Base-by-base conservation (phyloP, 2,113 vertebrate species). In the Takifugu bimaculatus region DNA sequence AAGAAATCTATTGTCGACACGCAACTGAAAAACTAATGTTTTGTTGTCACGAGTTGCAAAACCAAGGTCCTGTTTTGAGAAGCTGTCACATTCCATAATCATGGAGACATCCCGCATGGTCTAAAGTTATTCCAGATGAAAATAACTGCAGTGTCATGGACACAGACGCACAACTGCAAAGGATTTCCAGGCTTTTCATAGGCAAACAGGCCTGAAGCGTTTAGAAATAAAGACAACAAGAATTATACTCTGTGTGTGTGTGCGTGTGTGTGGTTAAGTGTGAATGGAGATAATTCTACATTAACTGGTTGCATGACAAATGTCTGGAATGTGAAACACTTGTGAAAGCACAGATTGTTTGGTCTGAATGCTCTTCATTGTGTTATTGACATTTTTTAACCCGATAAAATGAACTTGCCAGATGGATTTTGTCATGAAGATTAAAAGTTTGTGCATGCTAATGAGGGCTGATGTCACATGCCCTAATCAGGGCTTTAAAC, bases 391-490 rank as follows among this genome's bases (percentile, higher is more conserved):
- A 4, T 45, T 6, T 45, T 45, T 3, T 4, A 29, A 26, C 4
- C 27, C 42, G 63, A 20, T 20, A 20, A 70, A 54, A 53, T 56
- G 42, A 72, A 52, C 3, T 27, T 53, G 28, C 35, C 68, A 2
- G 42, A n/a, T 63, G 75, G 62, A 75, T 65, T 83, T 68, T 70
- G 82, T 73, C 67, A 45, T 58, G 50, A 61, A 71, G 75, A 75
- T 79, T 75, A 85, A 80, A 82, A 60, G 63, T 72, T 81, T 66
- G 54, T 28, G 20, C 58, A 77, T 75, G 57, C 79, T 80, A 77
- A 74, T 74, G 70, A 72, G 63, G 44, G 27, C 54, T 15, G 28
- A 75, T 74, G 50, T 69, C 60, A 65, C 65, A 56, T 29, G 26
- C 26, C 25, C 52, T 49, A 63, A 61, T 48, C 42, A 74, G 60